Evolutionary conservation across 2,888 invertebrate species (phyloP).

Genomic region (Plagodis dolabraria): DNA sequence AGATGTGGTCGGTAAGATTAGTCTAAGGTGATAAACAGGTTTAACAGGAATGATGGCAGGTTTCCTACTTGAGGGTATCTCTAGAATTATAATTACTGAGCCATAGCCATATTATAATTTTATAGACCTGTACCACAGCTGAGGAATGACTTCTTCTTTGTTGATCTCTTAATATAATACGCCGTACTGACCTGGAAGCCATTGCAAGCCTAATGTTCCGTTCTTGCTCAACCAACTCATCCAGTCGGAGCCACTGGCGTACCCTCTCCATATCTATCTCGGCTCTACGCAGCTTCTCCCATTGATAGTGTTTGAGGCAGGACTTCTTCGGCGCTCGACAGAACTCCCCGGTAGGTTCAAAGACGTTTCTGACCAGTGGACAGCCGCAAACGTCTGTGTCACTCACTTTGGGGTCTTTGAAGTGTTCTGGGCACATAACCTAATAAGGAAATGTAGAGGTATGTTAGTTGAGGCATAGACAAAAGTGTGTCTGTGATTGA

Average conservation of each 20-base stretch:
- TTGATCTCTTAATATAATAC: neutral
- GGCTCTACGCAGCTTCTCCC: slow-evolving; percentile 97
- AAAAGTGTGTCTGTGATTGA: too few species aligned
- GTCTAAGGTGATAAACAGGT: too few species aligned
- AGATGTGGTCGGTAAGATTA: too few species aligned
- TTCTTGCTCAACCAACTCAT: slow-evolving; percentile 97
- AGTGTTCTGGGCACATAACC: slow-evolving; percentile 98
- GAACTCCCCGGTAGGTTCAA: slow-evolving; percentile 93
- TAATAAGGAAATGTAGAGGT: slow-evolving; percentile 32
- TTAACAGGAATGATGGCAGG: too few species aligned
- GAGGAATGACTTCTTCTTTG: neutral
- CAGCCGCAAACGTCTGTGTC: slow-evolving; percentile 97
- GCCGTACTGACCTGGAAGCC: slow-evolving; percentile 74
- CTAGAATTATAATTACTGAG: too few species aligned
- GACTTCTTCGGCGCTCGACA: slow-evolving; percentile 95
- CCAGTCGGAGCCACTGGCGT: slow-evolving; percentile 96
- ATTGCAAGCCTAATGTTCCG: slow-evolving; percentile 91
- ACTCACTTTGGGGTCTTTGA: slow-evolving; percentile 95
- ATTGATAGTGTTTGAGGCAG: slow-evolving; percentile 96
- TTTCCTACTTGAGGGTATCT: too few species aligned
- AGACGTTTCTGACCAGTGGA: slow-evolving; percentile 93
- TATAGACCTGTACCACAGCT: too few species aligned
- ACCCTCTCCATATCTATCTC: slow-evolving; percentile 98
- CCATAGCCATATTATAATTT: too few species aligned
- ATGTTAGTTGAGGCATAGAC: neutral